phyloP scores from a whole-genome alignment of 1,140 invertebrate genomes.

The Diorhabda elongata region DNA sequence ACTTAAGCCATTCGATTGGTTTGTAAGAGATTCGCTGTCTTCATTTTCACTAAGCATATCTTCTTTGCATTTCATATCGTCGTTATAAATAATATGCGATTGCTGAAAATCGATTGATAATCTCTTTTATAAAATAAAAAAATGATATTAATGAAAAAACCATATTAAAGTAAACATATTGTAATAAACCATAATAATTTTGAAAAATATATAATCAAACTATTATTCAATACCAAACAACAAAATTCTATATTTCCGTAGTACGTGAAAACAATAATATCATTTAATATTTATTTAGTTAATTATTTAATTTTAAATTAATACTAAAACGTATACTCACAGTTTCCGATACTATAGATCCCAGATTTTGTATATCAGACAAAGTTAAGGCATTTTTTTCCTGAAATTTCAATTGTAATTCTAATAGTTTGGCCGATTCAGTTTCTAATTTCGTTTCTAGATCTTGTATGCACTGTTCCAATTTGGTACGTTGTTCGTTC shows the following conservation, averaged over 20 bases:
- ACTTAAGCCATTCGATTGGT: constrained; percentile 28
- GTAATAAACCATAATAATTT: no score
- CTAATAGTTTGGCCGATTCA: constrained; percentile 12
- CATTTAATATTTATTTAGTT: no score
- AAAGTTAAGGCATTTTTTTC: constrained; percentile 10
- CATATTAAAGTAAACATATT: no score
- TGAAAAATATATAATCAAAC: no score
- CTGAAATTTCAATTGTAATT: constrained; percentile 10
- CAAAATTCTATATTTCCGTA: no score
- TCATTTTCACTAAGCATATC: constrained; percentile 37
- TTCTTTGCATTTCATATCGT: constrained; percentile 39
- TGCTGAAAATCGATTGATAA: neutral
- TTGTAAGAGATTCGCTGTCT: constrained; percentile 23
- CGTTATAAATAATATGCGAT: constrained; percentile 16
- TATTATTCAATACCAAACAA: no score
- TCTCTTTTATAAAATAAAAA: neutral
- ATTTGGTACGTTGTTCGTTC: constrained; percentile 29
- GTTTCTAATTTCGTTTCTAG: constrained; percentile 14
- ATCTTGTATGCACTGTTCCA: constrained; percentile 29
- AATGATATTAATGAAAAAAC: no score
- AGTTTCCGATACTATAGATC: neutral
- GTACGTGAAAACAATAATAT: no score
- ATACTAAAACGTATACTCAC: neutral
- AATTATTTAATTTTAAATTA: no score
- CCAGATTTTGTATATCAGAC: neutral